phyloP scores from a whole-genome alignment of 92 coral and sea anemone species.

The Montipora capitata region DNA sequence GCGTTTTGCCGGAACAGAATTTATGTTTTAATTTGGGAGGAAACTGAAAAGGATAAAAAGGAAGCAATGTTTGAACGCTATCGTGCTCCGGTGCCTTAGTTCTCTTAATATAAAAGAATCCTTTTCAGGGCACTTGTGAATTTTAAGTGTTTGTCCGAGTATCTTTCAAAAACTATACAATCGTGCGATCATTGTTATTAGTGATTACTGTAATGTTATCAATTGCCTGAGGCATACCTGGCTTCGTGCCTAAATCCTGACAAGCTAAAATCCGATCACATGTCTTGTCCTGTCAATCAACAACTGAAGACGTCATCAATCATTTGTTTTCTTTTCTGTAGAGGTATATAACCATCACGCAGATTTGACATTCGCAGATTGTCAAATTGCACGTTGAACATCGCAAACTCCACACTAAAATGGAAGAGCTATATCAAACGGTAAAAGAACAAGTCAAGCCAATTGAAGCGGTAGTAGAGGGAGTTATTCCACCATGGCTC shows the following conservation, averaged over 20 bases:
- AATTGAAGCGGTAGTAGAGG: constrained; percentile 83
- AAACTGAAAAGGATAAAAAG: too few relatives aligned
- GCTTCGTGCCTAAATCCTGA: constrained; percentile 5
- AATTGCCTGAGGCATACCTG: background rate
- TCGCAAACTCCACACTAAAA: constrained; percentile 7
- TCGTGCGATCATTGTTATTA: background rate
- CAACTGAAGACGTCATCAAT: constrained; percentile 18
- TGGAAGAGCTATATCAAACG: constrained; percentile 96
- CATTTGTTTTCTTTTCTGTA: constrained; percentile 11
- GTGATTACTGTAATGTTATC: background rate
- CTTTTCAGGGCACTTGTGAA: too few relatives aligned
- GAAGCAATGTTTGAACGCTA: background rate
- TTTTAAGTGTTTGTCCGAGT: too few relatives aligned
- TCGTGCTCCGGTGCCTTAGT: background rate
- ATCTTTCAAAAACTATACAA: too few relatives aligned
- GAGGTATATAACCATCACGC: constrained; percentile 19
- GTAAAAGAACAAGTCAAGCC: constrained; percentile 86
- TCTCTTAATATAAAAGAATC: too few relatives aligned
- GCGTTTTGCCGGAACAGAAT: too few relatives aligned
- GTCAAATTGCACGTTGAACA: constrained; percentile 1
- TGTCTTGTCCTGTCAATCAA: background rate
- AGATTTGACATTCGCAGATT: background rate
- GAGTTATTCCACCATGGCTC: constrained; percentile 91
- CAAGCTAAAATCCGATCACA: background rate
- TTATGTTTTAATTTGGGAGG: too few relatives aligned